A percentile compares a stretch with the other conserved stretches of the same genome.
These are phyloP conservation scores for Gymnoscopelus braueri DNA, from an alignment of 2,797 vertebrate genomes.

Conservation along the genomic window DNA sequence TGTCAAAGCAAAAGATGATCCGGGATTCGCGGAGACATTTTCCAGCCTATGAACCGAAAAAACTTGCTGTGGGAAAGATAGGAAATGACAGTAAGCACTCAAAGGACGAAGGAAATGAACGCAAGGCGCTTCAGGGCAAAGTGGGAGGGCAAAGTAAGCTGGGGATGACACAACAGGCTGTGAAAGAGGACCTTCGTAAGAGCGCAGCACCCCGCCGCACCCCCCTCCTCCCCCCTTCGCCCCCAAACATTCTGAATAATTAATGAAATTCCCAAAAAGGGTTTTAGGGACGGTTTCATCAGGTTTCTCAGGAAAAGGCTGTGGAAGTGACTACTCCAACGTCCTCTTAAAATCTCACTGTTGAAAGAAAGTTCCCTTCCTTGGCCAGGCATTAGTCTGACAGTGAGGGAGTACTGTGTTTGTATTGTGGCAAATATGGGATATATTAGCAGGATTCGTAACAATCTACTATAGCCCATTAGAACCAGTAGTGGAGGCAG, in stretches of 20 bases:
- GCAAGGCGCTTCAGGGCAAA: conserved; percentile 31
- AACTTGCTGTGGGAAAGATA: conserved; percentile 33
- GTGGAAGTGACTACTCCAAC: conserved; percentile 29
- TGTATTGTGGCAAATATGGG: conserved; percentile 10
- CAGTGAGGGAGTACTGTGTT: not conserved
- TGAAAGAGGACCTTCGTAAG: conserved; percentile 52
- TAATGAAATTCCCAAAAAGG: conserved; percentile 62
- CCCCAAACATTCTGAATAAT: conserved; percentile 73
- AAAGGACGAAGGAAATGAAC: conserved; percentile 63
- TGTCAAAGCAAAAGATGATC: conserved; percentile 42
- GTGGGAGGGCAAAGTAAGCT: conserved; percentile 30
- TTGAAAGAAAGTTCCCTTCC: conserved; percentile 12
- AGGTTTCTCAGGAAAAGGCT: conserved; percentile 45
- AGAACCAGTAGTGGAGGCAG: not conserved
- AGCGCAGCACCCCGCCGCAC: not conserved
- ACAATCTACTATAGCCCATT: not conserved
- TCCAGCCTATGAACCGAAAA: conserved; percentile 35
- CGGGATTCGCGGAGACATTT: conserved; percentile 37
- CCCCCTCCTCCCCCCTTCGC: not conserved
- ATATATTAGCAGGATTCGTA: not conserved
- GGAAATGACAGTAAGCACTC: conserved; percentile 45
- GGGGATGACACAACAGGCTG: conserved; percentile 25
- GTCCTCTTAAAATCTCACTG: conserved; percentile 21
- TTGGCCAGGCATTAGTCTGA: conserved; percentile 1
- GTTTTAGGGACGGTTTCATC: conserved; percentile 49